Percentiles rank a stretch among this genome's conserved stretches.
Conservation (phyloP, 2,888 invertebrate genomes). For the Ochropleura plecta region DNA sequence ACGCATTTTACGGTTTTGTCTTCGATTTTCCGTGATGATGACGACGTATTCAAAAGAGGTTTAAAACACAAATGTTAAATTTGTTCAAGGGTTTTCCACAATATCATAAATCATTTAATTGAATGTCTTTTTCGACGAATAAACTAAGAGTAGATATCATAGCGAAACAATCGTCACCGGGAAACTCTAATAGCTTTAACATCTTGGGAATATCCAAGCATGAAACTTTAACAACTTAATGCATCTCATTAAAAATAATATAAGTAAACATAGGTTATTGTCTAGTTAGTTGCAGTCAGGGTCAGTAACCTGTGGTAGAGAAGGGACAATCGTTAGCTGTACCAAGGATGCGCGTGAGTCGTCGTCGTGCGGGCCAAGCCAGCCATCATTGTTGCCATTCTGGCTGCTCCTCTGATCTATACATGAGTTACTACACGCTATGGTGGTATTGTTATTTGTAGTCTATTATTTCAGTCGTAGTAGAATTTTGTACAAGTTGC, state of each 20-base stretch:
- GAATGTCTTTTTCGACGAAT: not conserved
- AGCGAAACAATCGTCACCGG: constrained; percentile 25
- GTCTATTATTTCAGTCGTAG: constrained; percentile 12
- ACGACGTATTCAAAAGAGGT: not conserved
- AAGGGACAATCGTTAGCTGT: constrained; percentile 80
- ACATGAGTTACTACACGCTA: constrained; percentile 48
- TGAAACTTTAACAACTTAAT: constrained; percentile 46
- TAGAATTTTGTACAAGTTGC: too few species aligned
- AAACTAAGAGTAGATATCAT: constrained; percentile 23
- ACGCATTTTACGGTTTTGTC: not conserved
- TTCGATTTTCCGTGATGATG: not conserved
- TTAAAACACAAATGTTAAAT: not conserved
- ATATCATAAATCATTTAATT: not conserved
- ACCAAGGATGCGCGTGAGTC: constrained; percentile 86
- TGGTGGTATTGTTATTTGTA: constrained; percentile 46
- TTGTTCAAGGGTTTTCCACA: not conserved
- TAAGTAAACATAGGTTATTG: constrained; percentile 67
- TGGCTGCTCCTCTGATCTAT: constrained; percentile 54
- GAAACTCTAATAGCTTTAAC: constrained; percentile 23
- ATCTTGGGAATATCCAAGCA: constrained; percentile 48
- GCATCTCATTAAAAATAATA: constrained; percentile 58
- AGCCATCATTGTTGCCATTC: constrained; percentile 77
- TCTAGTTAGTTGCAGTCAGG: constrained; percentile 74
- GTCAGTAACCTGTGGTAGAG: constrained; percentile 81
- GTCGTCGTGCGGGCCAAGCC: constrained; percentile 79